Base-by-base conservation (phyloP, 1,140 invertebrate genomes). In the Asbolus verrucosus region DNA sequence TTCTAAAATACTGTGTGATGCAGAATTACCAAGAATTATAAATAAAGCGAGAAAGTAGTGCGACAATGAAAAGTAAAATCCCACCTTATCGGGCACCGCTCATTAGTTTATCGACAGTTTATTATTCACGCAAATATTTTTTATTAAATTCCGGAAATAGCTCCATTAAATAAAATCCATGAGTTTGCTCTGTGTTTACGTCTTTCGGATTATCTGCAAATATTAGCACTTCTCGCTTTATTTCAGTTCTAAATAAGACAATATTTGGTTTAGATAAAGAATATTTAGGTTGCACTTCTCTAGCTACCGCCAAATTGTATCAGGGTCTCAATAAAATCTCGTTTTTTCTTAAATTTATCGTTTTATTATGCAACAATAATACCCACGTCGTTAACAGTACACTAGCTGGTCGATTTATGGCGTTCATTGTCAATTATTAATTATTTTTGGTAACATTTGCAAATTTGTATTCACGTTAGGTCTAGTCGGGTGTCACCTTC, bases 401-500 rank as follows among this genome's bases (percentile, higher is more conserved):
- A 8, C 8, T 27, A 8, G n/a, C n/a, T 8, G 24, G 8, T 27
- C 24, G 24, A 3, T 27, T 27, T 27, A 27, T 27, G 24, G 24
- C 18, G 9, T 19, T 19, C 41, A 46, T 19, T 46, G 16, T 46
- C 41, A n/a, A 41, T 41, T 13, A 27, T 27, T 8, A 8, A 27
- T 27, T 14, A 6, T 13, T 16, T 46, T 46, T 19, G 16, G 41
- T 16, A 46, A 19, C 41, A 46, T 18, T 46, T n/a, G 41, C 41
- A 9, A 46, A 46, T 46, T 46, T 46, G 16, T 46, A 46, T 46
- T 46, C 41, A 46, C n/a, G n/a, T n/a, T n/a, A n/a, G n/a, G n/a
- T n/a, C n/a, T n/a, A 8, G 24, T 0, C 5, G 9, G 2, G 16
- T 19, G 8, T 46, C 41, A 46, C 41, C 41, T 46, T 46, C 41